A percentile compares a stretch with the other conserved stretches of the same genome.
Conservation (phyloP, 2,113 vertebrate species). For the Halichoeres trimaculatus region DNA sequence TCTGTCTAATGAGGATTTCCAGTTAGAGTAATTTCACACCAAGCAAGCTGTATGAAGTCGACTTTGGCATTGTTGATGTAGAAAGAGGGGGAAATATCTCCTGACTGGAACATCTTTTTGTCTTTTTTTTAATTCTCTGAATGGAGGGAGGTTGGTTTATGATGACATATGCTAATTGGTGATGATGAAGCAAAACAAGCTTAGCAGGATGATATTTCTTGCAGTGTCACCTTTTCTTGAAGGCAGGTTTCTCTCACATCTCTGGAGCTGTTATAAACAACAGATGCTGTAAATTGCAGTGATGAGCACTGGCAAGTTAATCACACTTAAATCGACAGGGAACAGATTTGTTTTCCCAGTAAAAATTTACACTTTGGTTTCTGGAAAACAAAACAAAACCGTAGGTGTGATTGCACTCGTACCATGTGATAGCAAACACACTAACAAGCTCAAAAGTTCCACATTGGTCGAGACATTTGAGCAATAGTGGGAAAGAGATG, state of each 20-base stretch:
- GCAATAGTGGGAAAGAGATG: not conserved
- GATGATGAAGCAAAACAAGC: not conserved
- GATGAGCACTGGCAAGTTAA: slow-evolving; percentile 32
- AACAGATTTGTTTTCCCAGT: slow-evolving; percentile 58
- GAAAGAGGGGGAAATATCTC: not conserved
- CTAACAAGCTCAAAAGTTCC: slow-evolving; percentile 14
- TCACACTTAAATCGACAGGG: slow-evolving; percentile 10
- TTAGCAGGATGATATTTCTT: not conserved
- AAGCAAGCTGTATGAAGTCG: no score
- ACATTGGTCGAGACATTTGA: not conserved
- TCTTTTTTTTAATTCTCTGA: not conserved
- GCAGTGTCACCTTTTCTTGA: not conserved
- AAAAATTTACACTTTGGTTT: slow-evolving; percentile 45
- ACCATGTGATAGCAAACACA: slow-evolving; percentile 45
- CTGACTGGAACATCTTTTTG: not conserved
- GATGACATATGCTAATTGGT: not conserved
- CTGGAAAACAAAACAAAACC: slow-evolving; percentile 40
- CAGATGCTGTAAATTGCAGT: slow-evolving; percentile 17
- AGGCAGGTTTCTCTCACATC: slow-evolving; percentile 20
- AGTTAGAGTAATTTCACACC: not conserved
- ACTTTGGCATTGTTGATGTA: not conserved
- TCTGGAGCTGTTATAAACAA: slow-evolving; percentile 13
- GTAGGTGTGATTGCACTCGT: slow-evolving; percentile 38
- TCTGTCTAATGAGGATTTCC: not conserved
- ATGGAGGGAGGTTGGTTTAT: not conserved